Base-by-base conservation (phyloP, 2,888 invertebrate species). In the Rhamphomyia laevipes region DNA sequence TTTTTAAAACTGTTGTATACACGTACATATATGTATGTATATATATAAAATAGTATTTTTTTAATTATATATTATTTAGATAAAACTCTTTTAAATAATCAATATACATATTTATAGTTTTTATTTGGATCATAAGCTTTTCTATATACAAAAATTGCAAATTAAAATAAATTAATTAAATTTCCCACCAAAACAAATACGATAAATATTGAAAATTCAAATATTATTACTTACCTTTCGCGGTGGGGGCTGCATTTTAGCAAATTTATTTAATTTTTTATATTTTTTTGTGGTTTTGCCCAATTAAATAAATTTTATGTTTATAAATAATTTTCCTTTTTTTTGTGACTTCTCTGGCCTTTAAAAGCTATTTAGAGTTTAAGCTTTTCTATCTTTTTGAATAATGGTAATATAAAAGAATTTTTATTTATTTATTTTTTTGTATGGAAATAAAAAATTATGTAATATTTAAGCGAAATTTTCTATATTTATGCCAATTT, bases 161-260 rank as follows among this genome's bases (percentile, higher is more conserved):
- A 43, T 27, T 27, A 27, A 6, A 27, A n/a, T n/a, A n/a, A n/a
- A 27, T 27, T 27, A 27, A 27, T 27, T 7, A 7, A 27, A 27
- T 27, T 27, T 27, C 23, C 23, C 23, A 27, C 23, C 23, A 27
- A 27, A 27, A 27, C 5, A n/a, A n/a, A n/a, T n/a, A n/a, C n/a
- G n/a, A n/a, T n/a, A n/a, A n/a, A n/a, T 7, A 27, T 9, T 6
- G 21, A 27, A 27, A 27, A 27, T 7, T 2, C 6, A 27, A 27
- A 27, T 7, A 6, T 27, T 27, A 27, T 27, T 27, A 68, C 77
- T 80, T 76, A 86, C 86, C 84, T 86, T 86, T 73, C 86, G 82
- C 67, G 86, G 86, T 64, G 86, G 86, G 65, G 86, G 86, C 79
- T 86, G 86, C 86, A 86, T 86, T 60, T 56, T 65, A 35, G 35